Conservation (phyloP, 2,797 vertebrate genomes). For the Hephaestus fuliginosus region DNA sequence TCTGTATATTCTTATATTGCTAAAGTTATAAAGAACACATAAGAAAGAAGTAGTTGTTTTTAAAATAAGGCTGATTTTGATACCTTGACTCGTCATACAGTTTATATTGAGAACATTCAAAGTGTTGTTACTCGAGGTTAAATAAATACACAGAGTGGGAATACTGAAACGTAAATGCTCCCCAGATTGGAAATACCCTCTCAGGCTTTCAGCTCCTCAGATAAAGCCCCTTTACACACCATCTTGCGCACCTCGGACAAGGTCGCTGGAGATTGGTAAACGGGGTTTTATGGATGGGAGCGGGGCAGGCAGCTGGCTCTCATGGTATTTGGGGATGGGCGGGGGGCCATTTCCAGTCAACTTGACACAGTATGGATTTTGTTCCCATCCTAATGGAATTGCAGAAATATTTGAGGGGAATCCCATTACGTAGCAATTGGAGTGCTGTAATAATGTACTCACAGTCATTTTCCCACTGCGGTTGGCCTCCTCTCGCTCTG, state of each 20-base stretch:
- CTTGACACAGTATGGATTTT: constrained; percentile 83
- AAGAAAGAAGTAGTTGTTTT: too few relatives aligned
- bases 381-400: constrained; percentile 81
- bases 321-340: constrained; percentile 33
- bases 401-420: constrained; percentile 83
- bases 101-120: background rate
- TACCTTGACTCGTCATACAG: background rate
- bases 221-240: constrained; percentile 1
- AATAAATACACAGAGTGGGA: background rate
- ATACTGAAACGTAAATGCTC: background rate
- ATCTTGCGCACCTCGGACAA: constrained; percentile 17
- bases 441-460: constrained; percentile 88
- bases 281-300: constrained; percentile 37
- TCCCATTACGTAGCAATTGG: constrained; percentile 84
- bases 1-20: background rate
- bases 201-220: background rate
- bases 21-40: too few relatives aligned
- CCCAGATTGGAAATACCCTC: background rate
- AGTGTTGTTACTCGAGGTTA: background rate
- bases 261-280: constrained; percentile 24
- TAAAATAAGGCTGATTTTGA: background rate
- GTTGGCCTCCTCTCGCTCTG: constrained; percentile 90
- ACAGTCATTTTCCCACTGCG: constrained; percentile 88
- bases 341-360: constrained; percentile 51
- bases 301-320: constrained; percentile 34